Conservation (phyloP, 92 coral and sea anemone genomes). For the Porites divaricata region DNA sequence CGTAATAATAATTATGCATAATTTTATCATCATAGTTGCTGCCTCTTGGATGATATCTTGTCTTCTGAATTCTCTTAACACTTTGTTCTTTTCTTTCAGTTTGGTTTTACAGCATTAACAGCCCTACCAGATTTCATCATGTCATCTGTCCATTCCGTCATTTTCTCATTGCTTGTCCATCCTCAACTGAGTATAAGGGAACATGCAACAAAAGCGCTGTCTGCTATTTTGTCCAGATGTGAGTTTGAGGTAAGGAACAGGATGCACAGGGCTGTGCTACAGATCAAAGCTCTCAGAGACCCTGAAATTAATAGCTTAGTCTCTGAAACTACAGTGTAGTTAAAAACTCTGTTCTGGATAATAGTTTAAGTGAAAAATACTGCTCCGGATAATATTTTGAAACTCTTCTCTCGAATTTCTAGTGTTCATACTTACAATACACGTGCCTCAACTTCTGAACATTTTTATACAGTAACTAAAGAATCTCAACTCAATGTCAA, state of each 20-base stretch:
- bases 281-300: not conserved
- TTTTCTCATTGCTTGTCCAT: slow-evolving; percentile 89
- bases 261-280: not conserved
- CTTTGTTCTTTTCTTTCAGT: slow-evolving; percentile 55
- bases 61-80: not conserved
- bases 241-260: slow-evolving; percentile 85
- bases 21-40: too few species aligned
- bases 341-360: too few species aligned
- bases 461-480: too few species aligned
- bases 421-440: too few species aligned
- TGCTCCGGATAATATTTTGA: too few species aligned
- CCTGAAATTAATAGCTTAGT: not conserved
- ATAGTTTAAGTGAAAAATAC: too few species aligned
- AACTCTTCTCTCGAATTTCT: too few species aligned
- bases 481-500: too few species aligned
- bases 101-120: slow-evolving; percentile 81
- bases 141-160: slow-evolving; percentile 88
- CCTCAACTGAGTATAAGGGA: slow-evolving; percentile 98
- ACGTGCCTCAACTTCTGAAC: too few species aligned
- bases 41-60: too few species aligned
- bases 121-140: slow-evolving; percentile 88
- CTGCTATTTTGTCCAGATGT: slow-evolving; percentile 96
- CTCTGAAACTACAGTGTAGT: too few species aligned
- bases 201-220: slow-evolving; percentile 95
- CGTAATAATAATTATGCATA: too few species aligned